Evolutionary conservation across 1,140 invertebrate species (phyloP).

Genomic region (Tetranychus cinnabarinus): DNA sequence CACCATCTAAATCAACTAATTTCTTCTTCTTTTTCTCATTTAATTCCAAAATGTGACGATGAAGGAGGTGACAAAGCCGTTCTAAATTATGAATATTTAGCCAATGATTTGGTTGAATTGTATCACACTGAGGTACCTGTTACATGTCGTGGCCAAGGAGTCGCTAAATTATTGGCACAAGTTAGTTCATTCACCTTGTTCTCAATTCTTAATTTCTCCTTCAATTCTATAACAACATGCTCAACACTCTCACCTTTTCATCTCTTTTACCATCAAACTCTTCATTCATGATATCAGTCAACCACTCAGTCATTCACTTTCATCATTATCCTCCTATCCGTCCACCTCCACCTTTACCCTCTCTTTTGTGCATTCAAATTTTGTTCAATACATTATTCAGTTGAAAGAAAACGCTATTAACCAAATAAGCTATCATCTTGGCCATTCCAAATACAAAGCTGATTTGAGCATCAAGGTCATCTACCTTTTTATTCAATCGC

Average conservation of each 20-base stretch:
- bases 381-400: not conserved
- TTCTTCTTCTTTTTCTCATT: not conserved
- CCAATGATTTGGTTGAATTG: not conserved
- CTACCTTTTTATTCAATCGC: not conserved
- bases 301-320: not conserved
- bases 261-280: not conserved
- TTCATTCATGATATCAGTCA: not conserved
- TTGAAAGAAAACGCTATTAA: constrained; percentile 1
- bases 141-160: constrained; percentile 31
- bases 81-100: constrained; percentile 6
- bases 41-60: not conserved
- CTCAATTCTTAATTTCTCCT: not conserved
- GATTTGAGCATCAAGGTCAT: not conserved
- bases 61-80: constrained; percentile 7
- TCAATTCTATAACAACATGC: not conserved
- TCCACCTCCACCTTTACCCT: not conserved
- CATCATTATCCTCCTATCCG: not conserved
- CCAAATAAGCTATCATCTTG: not conserved
- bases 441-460: not conserved
- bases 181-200: constrained; percentile 21
- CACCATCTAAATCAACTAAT: not conserved
- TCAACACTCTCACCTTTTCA: not conserved
- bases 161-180: constrained; percentile 35
- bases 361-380: not conserved
- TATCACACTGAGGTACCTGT: constrained; percentile 27